Evolutionary conservation across 2,888 invertebrate species (phyloP).

Genomic region (Neoitamus cyanurus): DNA sequence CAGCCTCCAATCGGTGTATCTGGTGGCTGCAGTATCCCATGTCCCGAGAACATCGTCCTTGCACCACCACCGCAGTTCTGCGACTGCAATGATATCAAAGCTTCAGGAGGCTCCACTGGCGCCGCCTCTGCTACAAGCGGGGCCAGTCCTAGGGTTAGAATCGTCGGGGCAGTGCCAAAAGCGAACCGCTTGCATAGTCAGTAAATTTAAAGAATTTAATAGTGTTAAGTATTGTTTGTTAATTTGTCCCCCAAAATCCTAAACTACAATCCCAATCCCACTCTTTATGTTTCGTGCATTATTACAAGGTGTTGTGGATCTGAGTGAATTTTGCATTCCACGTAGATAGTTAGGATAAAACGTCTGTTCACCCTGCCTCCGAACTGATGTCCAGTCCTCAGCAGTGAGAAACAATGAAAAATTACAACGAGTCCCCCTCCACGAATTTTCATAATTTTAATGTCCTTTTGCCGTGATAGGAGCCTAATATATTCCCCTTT

Average conservation of each 20-base stretch:
- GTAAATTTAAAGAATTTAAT: conserved; percentile 51
- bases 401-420: conserved; percentile 31
- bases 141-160: conserved; percentile 72
- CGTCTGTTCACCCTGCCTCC: not conserved
- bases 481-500: conserved; percentile 19
- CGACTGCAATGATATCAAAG: conserved; percentile 72
- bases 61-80: conserved; percentile 93
- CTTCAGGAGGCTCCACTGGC: conserved; percentile 57
- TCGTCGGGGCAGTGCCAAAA: conserved; percentile 87
- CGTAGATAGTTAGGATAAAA: conserved; percentile 39
- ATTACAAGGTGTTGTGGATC: conserved; percentile 20
- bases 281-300: conserved; percentile 14
- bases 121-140: conserved; percentile 51
- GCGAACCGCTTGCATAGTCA: conserved; percentile 64
- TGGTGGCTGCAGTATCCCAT: conserved; percentile 57
- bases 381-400: conserved; percentile 4
- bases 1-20: conserved; percentile 56
- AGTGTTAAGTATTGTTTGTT: conserved; percentile 16
- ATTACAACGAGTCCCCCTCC: not conserved
- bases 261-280: not conserved
- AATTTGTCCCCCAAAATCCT: not conserved
- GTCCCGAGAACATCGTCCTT: conserved; percentile 72
- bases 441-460: not conserved
- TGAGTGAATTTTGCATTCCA: conserved; percentile 43
- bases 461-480: conserved; percentile 16